Evolutionary conservation across 2,888 invertebrate genomes (phyloP).

Genomic region (Melitaea athalia): DNA sequence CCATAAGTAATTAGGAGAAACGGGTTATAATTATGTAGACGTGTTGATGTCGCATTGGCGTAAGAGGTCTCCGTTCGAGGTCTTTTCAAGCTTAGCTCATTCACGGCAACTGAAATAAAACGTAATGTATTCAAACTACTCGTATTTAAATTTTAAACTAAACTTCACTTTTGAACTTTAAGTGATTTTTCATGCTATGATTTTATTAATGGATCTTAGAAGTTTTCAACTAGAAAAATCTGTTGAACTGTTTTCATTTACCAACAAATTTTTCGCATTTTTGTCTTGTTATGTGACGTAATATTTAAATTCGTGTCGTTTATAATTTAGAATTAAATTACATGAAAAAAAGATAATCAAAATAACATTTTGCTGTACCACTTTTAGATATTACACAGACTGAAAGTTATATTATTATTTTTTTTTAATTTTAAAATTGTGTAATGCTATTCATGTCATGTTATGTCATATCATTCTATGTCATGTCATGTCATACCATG

Average conservation of each 20-base stretch:
- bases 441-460: too few species aligned
- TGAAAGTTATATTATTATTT: too few species aligned
- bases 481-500: too few species aligned
- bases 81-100: conserved; percentile 72
- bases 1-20: conserved; percentile 57
- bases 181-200: conserved; percentile 16
- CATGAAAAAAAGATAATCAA: too few species aligned
- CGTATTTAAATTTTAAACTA: conserved; percentile 4
- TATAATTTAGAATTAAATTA: too few species aligned
- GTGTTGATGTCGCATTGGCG: conserved; percentile 56
- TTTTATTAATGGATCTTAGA: conserved; percentile 24
- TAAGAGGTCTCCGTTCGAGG: conserved; percentile 66
- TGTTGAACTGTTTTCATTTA: not conserved
- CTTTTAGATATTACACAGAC: too few species aligned
- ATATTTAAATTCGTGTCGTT: too few species aligned
- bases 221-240: conserved; percentile 14
- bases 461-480: too few species aligned
- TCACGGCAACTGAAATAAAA: conserved; percentile 66
- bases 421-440: too few species aligned
- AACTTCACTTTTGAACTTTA: conserved; percentile 19
- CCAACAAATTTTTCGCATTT: too few species aligned
- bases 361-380: too few species aligned
- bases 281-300: too few species aligned
- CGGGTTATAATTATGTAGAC: conserved; percentile 46
- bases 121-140: conserved; percentile 25